Conservation (phyloP, 2,888 invertebrate genomes). For the Drosophila helvetica region DNA sequence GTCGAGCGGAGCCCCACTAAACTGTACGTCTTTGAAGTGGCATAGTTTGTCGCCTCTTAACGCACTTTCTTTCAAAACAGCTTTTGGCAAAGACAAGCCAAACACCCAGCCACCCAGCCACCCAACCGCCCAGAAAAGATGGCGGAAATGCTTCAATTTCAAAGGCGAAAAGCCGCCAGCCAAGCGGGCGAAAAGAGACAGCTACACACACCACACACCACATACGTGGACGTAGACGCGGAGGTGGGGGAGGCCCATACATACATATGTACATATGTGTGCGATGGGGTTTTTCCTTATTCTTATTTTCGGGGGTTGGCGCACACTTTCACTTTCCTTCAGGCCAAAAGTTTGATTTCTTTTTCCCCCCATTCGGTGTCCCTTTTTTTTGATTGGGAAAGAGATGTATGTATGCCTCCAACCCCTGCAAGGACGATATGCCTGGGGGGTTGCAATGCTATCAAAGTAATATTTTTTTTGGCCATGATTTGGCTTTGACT, state of each 20-base stretch:
- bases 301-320: slow-evolving; percentile 50
- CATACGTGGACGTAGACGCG: slow-evolving; percentile 38
- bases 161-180: slow-evolving; percentile 66
- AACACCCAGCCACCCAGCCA: slow-evolving; percentile 4
- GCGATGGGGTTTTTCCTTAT: slow-evolving; percentile 30
- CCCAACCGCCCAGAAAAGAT: slow-evolving; percentile 62
- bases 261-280: slow-evolving; percentile 21
- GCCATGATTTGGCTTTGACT: slow-evolving; percentile 60
- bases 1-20: slow-evolving; percentile 67
- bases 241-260: neutral
- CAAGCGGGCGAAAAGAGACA: slow-evolving; percentile 20
- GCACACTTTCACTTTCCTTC: slow-evolving; percentile 75
- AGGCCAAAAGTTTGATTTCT: slow-evolving; percentile 63
- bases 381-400: slow-evolving; percentile 66
- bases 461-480: slow-evolving; percentile 72
- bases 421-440: slow-evolving; percentile 19
- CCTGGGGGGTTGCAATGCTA: slow-evolving; percentile 27
- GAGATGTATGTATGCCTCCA: neutral
- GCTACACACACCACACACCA: slow-evolving; percentile 31
- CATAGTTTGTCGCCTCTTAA: slow-evolving; percentile 72
- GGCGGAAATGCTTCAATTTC: slow-evolving; percentile 79
- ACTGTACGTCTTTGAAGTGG: slow-evolving; percentile 72
- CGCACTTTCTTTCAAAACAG: slow-evolving; percentile 64
- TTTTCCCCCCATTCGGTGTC: slow-evolving; percentile 30
- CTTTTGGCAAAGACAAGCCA: slow-evolving; percentile 5